Conservation (phyloP, 2,113 vertebrate species). For the Sarotherodon lohbergeri region DNA sequence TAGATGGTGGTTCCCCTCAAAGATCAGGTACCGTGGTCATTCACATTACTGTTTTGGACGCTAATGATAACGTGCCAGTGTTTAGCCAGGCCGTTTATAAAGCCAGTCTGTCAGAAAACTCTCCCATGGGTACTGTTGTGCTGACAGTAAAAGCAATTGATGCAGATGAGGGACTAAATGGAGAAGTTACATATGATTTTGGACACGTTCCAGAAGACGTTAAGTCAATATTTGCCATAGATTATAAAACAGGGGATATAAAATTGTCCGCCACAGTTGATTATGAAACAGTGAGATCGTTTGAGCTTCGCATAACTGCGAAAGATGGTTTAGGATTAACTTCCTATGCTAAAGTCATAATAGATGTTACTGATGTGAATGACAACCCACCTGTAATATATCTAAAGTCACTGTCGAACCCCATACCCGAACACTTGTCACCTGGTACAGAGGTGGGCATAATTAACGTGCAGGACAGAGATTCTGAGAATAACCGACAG, state of each 20-base stretch:
- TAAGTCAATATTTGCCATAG: slow-evolving; percentile 30
- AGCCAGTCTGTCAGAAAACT: slow-evolving; percentile 41
- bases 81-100: slow-evolving; percentile 53
- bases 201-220: slow-evolving; percentile 47
- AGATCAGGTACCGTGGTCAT: slow-evolving; percentile 41
- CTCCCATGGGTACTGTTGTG: slow-evolving; percentile 22
- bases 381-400: slow-evolving; percentile 70
- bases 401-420: slow-evolving; percentile 13
- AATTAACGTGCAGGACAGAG: neutral
- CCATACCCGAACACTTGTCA: neutral
- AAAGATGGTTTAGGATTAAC: slow-evolving; percentile 64
- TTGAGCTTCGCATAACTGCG: slow-evolving; percentile 6
- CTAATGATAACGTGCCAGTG: slow-evolving; percentile 57
- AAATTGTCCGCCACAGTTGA: slow-evolving; percentile 27
- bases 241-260: slow-evolving; percentile 68
- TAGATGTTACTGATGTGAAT: slow-evolving; percentile 70
- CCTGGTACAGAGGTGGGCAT: neutral
- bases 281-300: neutral
- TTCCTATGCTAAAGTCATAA: slow-evolving; percentile 47
- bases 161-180: slow-evolving; percentile 67
- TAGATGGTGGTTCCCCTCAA: slow-evolving; percentile 59
- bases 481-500: accelerated
- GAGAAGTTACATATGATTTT: slow-evolving; percentile 67
- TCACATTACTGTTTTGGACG: neutral
- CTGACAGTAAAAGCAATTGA: slow-evolving; percentile 68